A percentile compares a stretch with the other conserved stretches of the same genome.
Conservation (phyloP, 2,113 vertebrate genomes). For the Corydoras maculifer region DNA sequence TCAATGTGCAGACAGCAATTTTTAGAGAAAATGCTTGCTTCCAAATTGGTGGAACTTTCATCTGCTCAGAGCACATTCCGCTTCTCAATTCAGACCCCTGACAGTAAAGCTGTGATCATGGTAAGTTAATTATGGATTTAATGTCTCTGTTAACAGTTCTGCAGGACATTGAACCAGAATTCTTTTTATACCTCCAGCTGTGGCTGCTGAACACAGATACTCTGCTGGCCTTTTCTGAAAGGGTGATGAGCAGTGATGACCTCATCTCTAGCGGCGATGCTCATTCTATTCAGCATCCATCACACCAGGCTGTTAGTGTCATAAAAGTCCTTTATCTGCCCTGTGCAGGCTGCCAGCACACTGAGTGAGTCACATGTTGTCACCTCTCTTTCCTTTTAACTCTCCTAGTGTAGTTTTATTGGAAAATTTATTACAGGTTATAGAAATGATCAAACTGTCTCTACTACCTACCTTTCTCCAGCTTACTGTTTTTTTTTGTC, state of each 20-base stretch:
- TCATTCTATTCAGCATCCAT: slow-evolving; percentile 40
- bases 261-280: slow-evolving; percentile 56
- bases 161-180: not conserved
- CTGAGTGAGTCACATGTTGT: slow-evolving; percentile 72
- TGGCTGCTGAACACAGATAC: slow-evolving; percentile 94
- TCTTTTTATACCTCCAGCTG: slow-evolving; percentile 63
- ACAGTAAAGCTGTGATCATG: slow-evolving; percentile 75
- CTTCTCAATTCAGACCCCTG: slow-evolving; percentile 78
- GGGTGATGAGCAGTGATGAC: slow-evolving; percentile 34
- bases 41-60: slow-evolving; percentile 75
- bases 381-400: not conserved
- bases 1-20: slow-evolving; percentile 69
- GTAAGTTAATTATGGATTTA: slow-evolving; percentile 58
- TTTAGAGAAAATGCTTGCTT: slow-evolving; percentile 72
- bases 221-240: slow-evolving; percentile 67
- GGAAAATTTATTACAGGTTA: too few relatives aligned
- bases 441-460: too few relatives aligned
- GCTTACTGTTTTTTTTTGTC: too few relatives aligned
- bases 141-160: too few relatives aligned
- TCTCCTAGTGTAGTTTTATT: not conserved
- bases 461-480: too few relatives aligned
- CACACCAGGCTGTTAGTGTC: slow-evolving; percentile 57
- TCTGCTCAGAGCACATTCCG: slow-evolving; percentile 79
- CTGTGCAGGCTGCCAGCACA: slow-evolving; percentile 69
- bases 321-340: slow-evolving; percentile 83